Evolutionary conservation across 2,113 vertebrate species (phyloP).

Genomic region (Bothrops jararaca): DNA sequence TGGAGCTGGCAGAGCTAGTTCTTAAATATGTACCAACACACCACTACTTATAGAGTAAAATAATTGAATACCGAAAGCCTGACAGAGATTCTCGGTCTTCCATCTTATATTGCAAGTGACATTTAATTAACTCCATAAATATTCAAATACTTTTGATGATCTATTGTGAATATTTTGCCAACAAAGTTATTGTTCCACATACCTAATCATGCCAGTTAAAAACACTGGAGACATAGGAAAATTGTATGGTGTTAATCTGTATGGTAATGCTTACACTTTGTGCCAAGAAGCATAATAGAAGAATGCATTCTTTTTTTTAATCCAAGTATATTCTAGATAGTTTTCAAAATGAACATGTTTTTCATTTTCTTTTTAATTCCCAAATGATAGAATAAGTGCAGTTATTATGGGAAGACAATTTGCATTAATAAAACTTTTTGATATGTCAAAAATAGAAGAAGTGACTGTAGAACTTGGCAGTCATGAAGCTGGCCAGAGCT

Average conservation of each 20-base stretch:
- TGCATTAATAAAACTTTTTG: neutral
- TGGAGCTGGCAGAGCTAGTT: neutral
- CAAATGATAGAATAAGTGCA: neutral
- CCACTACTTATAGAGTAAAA: neutral
- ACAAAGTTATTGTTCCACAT: constrained; percentile 30
- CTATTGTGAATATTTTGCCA: constrained; percentile 34
- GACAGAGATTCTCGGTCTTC: neutral
- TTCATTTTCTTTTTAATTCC: neutral
- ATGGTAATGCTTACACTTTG: constrained; percentile 19
- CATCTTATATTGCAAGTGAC: constrained; percentile 24
- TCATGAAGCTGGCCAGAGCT: neutral
- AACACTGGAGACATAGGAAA: neutral
- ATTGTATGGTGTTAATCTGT: constrained; percentile 8
- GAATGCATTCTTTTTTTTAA: constrained; percentile 15
- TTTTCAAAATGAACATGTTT: neutral
- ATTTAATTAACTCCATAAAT: constrained; percentile 49
- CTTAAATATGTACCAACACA: neutral
- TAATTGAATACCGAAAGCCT: neutral
- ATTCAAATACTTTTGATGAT: constrained; percentile 29
- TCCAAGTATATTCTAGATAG: too few relatives aligned
- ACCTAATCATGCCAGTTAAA: constrained; percentile 23
- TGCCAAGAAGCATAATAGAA: constrained; percentile 15
- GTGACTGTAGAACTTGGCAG: neutral
- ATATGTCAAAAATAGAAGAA: neutral
- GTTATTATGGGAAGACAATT: neutral